Evolutionary conservation across 2,888 invertebrate genomes (phyloP).

Genomic region (Resseliella maxima): DNA sequence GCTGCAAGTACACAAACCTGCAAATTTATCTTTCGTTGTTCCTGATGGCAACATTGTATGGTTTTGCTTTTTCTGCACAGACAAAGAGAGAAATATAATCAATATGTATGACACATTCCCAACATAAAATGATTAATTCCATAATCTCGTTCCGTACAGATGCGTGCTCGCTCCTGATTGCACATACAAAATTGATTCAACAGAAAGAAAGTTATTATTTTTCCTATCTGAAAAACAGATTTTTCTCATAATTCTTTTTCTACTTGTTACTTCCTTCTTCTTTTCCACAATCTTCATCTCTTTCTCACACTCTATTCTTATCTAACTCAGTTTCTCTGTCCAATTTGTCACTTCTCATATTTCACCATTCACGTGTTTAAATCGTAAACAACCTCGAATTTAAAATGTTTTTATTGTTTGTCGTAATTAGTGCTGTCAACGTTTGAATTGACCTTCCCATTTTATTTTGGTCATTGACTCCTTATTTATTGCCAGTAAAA

Average conservation of each 20-base stretch:
- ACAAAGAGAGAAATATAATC: too few species aligned
- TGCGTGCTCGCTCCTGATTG: neutral
- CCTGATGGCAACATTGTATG: neutral
- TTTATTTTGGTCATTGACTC: neutral
- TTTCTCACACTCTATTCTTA: too few species aligned
- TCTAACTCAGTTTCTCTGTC: too few species aligned
- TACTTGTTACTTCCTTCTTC: neutral
- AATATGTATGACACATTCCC: conserved; percentile 1
- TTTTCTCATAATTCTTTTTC: neutral
- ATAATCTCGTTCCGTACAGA: neutral
- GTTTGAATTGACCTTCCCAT: neutral
- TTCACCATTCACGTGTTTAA: neutral
- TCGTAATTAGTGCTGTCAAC: neutral
- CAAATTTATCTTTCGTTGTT: neutral
- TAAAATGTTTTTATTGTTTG: neutral
- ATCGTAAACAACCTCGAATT: neutral
- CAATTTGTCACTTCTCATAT: too few species aligned
- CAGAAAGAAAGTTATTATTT: neutral
- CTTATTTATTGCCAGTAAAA: neutral
- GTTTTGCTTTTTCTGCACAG: neutral
- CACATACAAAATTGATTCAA: neutral
- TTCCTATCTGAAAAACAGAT: neutral
- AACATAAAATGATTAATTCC: neutral
- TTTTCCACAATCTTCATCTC: too few species aligned
- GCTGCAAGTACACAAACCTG: neutral